These are phyloP conservation scores for Cettia cetti DNA, from an alignment of 2,113 vertebrate genomes.

Conservation along the genomic window DNA sequence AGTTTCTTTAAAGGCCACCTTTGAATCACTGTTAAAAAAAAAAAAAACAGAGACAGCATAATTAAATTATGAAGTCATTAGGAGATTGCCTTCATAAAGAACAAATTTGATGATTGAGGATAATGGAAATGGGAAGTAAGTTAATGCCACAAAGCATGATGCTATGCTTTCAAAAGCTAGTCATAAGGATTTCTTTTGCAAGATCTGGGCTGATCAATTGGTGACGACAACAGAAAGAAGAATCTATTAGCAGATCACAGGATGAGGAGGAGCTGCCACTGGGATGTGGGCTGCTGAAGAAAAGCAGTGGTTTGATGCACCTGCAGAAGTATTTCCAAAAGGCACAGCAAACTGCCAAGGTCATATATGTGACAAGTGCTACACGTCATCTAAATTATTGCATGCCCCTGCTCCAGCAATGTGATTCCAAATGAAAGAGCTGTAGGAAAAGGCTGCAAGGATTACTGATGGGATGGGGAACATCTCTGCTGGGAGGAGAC, in stretches of 20 bases:
- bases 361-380: background rate
- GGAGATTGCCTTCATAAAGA: background rate
- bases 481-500: background rate
- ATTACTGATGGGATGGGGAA: background rate
- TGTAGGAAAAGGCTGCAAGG: background rate
- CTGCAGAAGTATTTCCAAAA: background rate
- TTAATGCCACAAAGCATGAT: background rate
- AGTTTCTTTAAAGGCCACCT: background rate
- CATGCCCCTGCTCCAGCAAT: background rate
- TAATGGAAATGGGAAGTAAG: background rate
- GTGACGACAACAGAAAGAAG: background rate
- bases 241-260: background rate
- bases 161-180: background rate
- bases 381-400: background rate
- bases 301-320: background rate
- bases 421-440: background rate
- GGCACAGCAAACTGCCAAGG: background rate
- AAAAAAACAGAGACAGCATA: background rate
- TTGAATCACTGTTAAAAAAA: background rate
- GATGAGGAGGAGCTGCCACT: background rate
- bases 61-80: background rate
- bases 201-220: background rate
- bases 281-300: background rate
- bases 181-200: background rate
- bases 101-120: background rate